Evolutionary conservation across 2,888 invertebrate genomes (phyloP).

Genomic region (Caenorhabditis wallacei): DNA sequence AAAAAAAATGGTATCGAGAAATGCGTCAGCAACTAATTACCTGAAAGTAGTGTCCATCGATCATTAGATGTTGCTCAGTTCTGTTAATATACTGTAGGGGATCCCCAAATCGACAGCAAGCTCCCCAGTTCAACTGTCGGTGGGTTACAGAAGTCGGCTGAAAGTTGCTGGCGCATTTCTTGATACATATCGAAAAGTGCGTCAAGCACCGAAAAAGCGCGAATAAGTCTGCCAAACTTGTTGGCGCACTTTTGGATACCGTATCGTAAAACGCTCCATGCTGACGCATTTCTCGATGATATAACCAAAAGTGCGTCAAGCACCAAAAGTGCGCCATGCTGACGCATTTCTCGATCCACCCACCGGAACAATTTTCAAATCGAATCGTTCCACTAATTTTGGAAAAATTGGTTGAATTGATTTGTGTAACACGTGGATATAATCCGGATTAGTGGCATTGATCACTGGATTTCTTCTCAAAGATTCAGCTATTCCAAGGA

Average conservation of each 20-base stretch:
- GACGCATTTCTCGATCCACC: constrained; percentile 2
- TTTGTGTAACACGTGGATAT: constrained; percentile 3
- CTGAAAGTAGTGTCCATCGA: constrained; percentile 55
- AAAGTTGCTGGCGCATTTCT: neutral
- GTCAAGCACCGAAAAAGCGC: neutral
- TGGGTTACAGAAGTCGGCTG: constrained; percentile 1
- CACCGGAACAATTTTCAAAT: constrained; percentile 50
- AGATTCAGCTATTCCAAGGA: constrained; percentile 52
- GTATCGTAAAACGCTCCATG: neutral
- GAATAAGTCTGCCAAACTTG: too few relatives aligned
- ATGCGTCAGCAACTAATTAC: neutral
- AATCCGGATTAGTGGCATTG: constrained; percentile 36
- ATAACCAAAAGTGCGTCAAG: neutral
- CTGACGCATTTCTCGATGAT: neutral
- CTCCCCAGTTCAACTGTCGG: constrained; percentile 41
- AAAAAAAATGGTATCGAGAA: constrained; percentile 3
- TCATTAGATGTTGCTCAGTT: constrained; percentile 28
- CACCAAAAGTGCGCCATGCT: neutral
- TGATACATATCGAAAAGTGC: constrained; percentile 8
- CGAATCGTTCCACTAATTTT: constrained; percentile 31
- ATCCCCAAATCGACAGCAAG: constrained; percentile 48
- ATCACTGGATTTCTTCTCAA: constrained; percentile 37
- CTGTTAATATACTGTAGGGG: constrained; percentile 25
- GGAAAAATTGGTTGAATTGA: constrained; percentile 59
- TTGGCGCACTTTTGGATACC: neutral